Percentiles rank a stretch among this genome's conserved stretches.
phyloP scores from a whole-genome alignment of 2,888 invertebrate species.

The Odontocolon sp. region DNA sequence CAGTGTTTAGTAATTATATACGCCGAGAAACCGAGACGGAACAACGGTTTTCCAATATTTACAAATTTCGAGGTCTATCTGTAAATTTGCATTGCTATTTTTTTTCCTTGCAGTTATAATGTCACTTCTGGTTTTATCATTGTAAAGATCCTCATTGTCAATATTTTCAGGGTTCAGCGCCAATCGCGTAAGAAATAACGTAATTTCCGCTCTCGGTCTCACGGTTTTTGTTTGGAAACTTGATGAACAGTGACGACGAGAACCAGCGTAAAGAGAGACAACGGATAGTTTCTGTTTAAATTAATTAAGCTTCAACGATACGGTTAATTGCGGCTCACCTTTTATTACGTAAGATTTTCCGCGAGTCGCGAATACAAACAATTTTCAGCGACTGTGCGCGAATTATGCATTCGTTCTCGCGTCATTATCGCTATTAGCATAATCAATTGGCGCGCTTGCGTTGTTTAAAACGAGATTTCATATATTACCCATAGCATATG shows the following conservation, averaged over 20 bases:
- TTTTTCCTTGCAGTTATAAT: not conserved
- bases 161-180: not conserved
- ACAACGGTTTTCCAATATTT: not conserved
- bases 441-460: slow-evolving; percentile 75
- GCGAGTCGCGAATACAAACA: not conserved
- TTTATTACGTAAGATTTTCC: slow-evolving; percentile 72
- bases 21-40: not conserved
- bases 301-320: slow-evolving; percentile 63
- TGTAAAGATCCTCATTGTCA: slow-evolving; percentile 2
- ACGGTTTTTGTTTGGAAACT: slow-evolving; percentile 23
- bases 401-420: slow-evolving; percentile 73
- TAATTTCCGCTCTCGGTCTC: slow-evolving; percentile 18
- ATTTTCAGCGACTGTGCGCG: slow-evolving; percentile 56
- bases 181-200: slow-evolving; percentile 36
- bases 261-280: slow-evolving; percentile 58
- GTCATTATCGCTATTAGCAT: slow-evolving; percentile 76
- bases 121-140: not conserved
- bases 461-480: slow-evolving; percentile 74
- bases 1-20: no score
- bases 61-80: not conserved
- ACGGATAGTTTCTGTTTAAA: slow-evolving; percentile 66
- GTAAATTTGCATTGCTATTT: slow-evolving; percentile 7
- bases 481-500: slow-evolving; percentile 17
- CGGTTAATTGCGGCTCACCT: slow-evolving; percentile 66
- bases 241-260: slow-evolving; percentile 41